Evolutionary conservation across 2,797 vertebrate genomes (phyloP), one percentile per base, ranked within the genome.

Genomic region (Spinus pinus): DNA sequence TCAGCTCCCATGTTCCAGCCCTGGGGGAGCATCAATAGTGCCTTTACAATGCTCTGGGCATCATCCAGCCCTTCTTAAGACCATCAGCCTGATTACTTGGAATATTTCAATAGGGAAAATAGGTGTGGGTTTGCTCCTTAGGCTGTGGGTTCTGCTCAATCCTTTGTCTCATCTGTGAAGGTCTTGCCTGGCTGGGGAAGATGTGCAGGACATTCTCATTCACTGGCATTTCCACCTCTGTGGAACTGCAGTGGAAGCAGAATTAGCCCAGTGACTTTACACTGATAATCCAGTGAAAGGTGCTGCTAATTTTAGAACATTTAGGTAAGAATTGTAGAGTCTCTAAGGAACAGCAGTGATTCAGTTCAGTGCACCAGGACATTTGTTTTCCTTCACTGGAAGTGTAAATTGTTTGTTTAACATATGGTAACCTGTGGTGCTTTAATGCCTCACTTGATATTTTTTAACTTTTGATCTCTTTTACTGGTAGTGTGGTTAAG

Each of bases 321-420:
- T 67, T 73, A 25, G 77, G 92, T 44, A 94, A 78, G 85, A 86
- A 84, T 71, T 79, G 54, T 13, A 60, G 87, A 60, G 87, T 81
- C 67, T 89, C 66, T 79, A 14, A 86, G 84, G 85, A 86, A 2
- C 41, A 67, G 82, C 37, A 57, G 80, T 77, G 57, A n/a, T 10
- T 94, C 47, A 27, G 82, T 81, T 72, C 82, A 86, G 93, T 89
- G 91, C 85, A 95, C 46, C 31, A 41, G 61, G 71, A 82, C 91
- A 80, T 95, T 96, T 95, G 93, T 96, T 95, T 96, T 95, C 86
- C 33, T 89, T 93, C 90, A 90, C 81, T 81, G 6, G 14, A 93
- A 95, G 94, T 94, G 94, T 97, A 96, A 96, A 94, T 54, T 95
- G 93, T 97, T 97, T 96, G 90, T 96, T 97, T 97, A 96, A 89